These are phyloP conservation scores for Sycophila sp. DNA, from an alignment of 1,140 invertebrate species.

Conservation along the genomic window DNA sequence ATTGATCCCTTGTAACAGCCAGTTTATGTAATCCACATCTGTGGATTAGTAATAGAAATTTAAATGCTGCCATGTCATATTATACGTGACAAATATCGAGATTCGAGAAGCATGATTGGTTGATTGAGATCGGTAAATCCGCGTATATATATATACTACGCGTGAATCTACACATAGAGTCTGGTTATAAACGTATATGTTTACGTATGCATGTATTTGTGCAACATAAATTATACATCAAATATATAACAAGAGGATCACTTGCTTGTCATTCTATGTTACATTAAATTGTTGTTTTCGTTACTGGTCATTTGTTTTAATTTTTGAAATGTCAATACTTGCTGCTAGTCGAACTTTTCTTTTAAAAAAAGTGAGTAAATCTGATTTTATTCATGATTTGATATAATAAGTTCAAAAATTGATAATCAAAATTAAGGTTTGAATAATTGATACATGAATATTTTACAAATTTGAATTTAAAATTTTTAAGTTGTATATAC, in stretches of 20 bases:
- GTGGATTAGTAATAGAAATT: no score
- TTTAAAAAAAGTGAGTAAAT: background rate
- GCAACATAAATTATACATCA: no score
- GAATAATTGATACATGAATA: background rate
- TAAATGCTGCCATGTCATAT: no score
- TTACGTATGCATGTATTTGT: background rate
- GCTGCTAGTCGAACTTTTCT: background rate
- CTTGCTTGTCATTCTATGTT: background rate
- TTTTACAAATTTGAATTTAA: background rate
- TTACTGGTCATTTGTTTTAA: background rate
- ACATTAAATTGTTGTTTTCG: background rate
- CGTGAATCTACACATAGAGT: no score
- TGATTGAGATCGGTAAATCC: no score
- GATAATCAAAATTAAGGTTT: no score
- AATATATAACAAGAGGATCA: background rate
- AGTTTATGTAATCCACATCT: no score
- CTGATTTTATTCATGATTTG: background rate
- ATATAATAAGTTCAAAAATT: background rate
- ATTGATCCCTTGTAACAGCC: no score
- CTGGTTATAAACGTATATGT: background rate
- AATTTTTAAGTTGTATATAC: no score
- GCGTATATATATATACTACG: no score
- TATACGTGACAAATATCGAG: no score
- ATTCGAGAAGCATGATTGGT: no score
- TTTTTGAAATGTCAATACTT: constrained; percentile 21